Percentiles rank a stretch among this genome's conserved stretches.
These are phyloP conservation scores for Ptilorrhoa leucosticta DNA, from an alignment of 2,113 vertebrate species.

Conservation along the genomic window DNA sequence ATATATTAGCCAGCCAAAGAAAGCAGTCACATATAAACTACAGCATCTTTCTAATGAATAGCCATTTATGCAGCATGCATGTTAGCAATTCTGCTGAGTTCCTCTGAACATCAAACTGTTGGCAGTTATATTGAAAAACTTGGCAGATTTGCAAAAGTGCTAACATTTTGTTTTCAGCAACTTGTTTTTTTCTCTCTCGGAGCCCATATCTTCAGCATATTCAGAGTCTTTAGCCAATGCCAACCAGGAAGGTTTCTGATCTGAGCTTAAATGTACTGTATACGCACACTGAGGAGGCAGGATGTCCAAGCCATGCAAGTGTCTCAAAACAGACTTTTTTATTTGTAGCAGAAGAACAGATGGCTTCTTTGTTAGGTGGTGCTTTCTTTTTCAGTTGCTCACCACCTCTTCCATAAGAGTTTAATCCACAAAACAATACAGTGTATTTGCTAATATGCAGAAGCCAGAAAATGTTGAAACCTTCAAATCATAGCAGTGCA, in stretches of 20 bases:
- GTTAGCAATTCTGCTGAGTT: constrained; percentile 58
- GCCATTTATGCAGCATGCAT: constrained; percentile 56
- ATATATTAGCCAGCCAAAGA: constrained; percentile 76
- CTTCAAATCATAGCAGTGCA: not conserved
- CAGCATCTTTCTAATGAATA: constrained; percentile 66
- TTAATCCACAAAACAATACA: not conserved
- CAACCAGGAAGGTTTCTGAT: not conserved
- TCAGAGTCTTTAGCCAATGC: constrained; percentile 19
- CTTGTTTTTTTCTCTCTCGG: not conserved
- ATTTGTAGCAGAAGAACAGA: constrained; percentile 27
- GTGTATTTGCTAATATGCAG: not conserved
- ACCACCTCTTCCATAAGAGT: not conserved
- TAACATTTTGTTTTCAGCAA: constrained; percentile 61
- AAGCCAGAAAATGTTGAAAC: not conserved
- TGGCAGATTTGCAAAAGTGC: constrained; percentile 70
- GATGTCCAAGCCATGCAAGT: not conserved
- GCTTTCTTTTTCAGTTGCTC: not conserved
- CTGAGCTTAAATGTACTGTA: not conserved
- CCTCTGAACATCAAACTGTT: constrained; percentile 66
- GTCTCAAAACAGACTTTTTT: not conserved
- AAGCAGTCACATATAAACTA: constrained; percentile 55
- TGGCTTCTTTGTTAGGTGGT: constrained; percentile 26
- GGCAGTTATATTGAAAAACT: constrained; percentile 63
- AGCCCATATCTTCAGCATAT: constrained; percentile 59
- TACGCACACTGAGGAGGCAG: not conserved